Conservation (phyloP, 2,888 invertebrate species). For the Eristalis intricaria region DNA sequence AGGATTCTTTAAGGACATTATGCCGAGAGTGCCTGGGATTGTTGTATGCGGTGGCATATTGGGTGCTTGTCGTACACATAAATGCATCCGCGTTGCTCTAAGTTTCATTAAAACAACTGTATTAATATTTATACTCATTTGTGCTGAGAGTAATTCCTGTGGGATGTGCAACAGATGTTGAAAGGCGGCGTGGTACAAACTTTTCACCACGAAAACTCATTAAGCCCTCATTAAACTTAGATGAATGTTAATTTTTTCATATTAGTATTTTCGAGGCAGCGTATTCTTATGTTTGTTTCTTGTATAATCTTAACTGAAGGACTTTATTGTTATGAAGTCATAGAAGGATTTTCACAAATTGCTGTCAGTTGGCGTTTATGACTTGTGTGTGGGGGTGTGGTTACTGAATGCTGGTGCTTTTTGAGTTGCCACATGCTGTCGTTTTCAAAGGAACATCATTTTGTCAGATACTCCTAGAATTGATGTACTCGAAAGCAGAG, state of each 20-base stretch:
- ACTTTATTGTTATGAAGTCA: neutral
- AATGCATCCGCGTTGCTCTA: constrained; percentile 37
- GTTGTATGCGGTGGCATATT: constrained; percentile 9
- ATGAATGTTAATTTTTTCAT: constrained; percentile 64
- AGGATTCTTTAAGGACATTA: constrained; percentile 37
- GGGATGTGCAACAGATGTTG: constrained; percentile 68
- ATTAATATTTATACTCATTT: constrained; percentile 71
- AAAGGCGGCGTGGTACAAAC: constrained; percentile 27
- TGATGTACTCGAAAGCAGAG: neutral
- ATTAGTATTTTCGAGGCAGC: constrained; percentile 33
- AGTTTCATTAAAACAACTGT: constrained; percentile 66
- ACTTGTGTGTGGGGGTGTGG: neutral
- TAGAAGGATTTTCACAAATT: neutral
- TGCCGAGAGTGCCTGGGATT: constrained; percentile 16
- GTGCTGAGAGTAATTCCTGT: constrained; percentile 52
- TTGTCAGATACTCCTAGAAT: neutral
- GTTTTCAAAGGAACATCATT: neutral
- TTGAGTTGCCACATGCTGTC: neutral
- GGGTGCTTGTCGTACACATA: constrained; percentile 31
- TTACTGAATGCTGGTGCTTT: neutral
- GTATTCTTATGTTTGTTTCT: constrained; percentile 13
- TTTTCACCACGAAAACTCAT: constrained; percentile 59
- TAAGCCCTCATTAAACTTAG: constrained; percentile 64
- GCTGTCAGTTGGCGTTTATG: constrained; percentile 19
- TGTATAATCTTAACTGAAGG: constrained; percentile 1